Base-by-base conservation (phyloP, 2,888 invertebrate genomes). In the Xestoiulus laeticollis region DNA sequence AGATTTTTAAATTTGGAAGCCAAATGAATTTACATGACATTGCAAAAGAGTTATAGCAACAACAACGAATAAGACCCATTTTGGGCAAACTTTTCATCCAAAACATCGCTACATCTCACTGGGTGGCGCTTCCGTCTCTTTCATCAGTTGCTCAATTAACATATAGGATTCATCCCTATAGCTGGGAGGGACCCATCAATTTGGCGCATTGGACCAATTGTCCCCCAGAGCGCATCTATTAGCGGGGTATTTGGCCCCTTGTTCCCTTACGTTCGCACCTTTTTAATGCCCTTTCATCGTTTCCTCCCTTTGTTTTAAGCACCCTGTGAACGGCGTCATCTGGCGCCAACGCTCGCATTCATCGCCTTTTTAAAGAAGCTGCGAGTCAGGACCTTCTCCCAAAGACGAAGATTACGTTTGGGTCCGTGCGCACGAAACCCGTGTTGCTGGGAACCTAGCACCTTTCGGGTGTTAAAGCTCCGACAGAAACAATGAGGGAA, bases 361-460 rank as follows among this genome's bases (percentile, higher is more conserved):
- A 78, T 30, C 30, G 30, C 78, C 78, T 78, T 78, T 78, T 78
- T 78, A 30, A 78, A 78, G 30, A 78, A 78, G 78, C 68, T 26
- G 26, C 10, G 68, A 68, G 68, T 68, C 68, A 59, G 59, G 59
- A 59, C 68, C 78, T 30, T 26, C 78, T 26, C 78, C 78, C 78
- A 22, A 78, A 78, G 78, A 78, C 30, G 78, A 78, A 78, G 78
- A 78, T 78, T 78, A 78, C 78, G 30, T 78, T 30, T 30, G 78
- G 78, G 78, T 26, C 78, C 16, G 78, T 78, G 78, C 30, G 78
- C 78, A 78, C 78, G 14, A 78, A 78, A 78, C 30, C 78, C 78
- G 78, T 26, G 78, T 78, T 78, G 78, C 78, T 78, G 78, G 78
- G 78, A 78, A 78, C 78, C 78, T 78, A 78, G 78, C 78, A 78